A percentile compares a stretch with the other conserved stretches of the same genome.
phyloP scores from a whole-genome alignment of 2,888 invertebrate species.

The Lordiphosa fenestrarum region DNA sequence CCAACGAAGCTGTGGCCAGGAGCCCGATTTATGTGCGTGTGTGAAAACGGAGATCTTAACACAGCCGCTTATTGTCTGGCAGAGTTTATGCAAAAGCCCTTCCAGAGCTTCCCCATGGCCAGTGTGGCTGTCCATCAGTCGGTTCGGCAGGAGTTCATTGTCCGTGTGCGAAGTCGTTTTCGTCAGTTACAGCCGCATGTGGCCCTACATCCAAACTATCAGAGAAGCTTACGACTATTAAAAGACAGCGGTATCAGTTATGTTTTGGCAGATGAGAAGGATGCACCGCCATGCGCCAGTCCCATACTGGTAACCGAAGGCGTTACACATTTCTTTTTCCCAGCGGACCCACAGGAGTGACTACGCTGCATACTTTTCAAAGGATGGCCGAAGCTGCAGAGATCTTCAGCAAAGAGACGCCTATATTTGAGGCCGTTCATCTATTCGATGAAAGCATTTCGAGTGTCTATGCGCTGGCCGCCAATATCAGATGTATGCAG shows the following conservation, averaged over 20 bases:
- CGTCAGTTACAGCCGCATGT: slow-evolving; percentile 50
- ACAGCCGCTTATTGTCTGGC: slow-evolving; percentile 68
- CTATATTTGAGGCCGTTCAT: slow-evolving; percentile 48
- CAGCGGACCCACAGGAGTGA: slow-evolving; percentile 46
- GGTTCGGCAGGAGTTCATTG: slow-evolving; percentile 59
- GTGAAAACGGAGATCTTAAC: slow-evolving; percentile 71
- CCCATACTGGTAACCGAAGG: slow-evolving; percentile 67
- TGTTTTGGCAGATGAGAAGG: slow-evolving; percentile 40
- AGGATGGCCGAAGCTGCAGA: slow-evolving; percentile 59
- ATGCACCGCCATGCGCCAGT: slow-evolving; percentile 42
- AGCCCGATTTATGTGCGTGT: slow-evolving; percentile 66
- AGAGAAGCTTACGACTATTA: slow-evolving; percentile 35
- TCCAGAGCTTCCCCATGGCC: slow-evolving; percentile 54
- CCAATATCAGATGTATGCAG: slow-evolving; percentile 41
- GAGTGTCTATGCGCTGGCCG: slow-evolving; percentile 67
- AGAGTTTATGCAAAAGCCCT: slow-evolving; percentile 66
- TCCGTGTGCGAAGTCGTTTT: slow-evolving; percentile 53
- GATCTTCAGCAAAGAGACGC: slow-evolving; percentile 51
- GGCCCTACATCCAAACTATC: slow-evolving; percentile 38
- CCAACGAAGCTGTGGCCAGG: slow-evolving; percentile 34
- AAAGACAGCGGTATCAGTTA: slow-evolving; percentile 43
- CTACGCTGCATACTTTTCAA: slow-evolving; percentile 67
- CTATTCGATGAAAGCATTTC: slow-evolving; percentile 73
- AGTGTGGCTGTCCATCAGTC: slow-evolving; percentile 73
- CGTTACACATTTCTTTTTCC: slow-evolving; percentile 63